phyloP scores from a whole-genome alignment of 2,797 vertebrate genomes.

The Nannoperca australis region DNA sequence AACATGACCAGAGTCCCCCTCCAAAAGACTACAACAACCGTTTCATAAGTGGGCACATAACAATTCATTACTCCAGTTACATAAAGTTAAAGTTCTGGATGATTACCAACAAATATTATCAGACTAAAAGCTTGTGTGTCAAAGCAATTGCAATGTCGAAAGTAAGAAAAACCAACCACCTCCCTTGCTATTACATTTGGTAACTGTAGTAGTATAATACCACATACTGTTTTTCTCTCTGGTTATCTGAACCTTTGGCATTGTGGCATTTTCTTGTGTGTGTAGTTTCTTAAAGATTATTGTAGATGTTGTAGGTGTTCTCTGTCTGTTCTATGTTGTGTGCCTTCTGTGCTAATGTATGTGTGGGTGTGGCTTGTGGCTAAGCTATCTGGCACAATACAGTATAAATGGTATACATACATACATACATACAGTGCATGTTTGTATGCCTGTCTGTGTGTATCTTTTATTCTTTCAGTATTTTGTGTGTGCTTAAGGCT shows the following conservation, averaged over 20 bases:
- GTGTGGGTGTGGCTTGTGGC: conserved; percentile 20
- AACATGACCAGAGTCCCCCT: not conserved
- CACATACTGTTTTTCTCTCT: not conserved
- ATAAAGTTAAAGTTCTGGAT: not conserved
- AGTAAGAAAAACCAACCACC: not conserved
- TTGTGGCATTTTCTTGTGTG: not conserved
- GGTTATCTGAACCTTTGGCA: not conserved
- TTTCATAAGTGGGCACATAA: not conserved
- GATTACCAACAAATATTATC: not conserved
- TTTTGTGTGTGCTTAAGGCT: conserved; percentile 31
- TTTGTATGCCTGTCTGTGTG: not conserved
- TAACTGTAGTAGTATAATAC: not conserved
- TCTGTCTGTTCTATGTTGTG: too few species aligned
- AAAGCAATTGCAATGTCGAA: not conserved
- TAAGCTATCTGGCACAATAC: not conserved
- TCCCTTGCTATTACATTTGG: not conserved
- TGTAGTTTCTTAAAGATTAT: not conserved
- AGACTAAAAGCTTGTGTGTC: not conserved
- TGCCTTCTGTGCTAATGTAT: not conserved
- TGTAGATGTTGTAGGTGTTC: not conserved
- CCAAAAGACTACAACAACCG: not conserved
- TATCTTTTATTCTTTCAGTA: conserved; percentile 17
- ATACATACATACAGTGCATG: not conserved
- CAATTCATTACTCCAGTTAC: not conserved
- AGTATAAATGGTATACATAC: not conserved